Conservation (phyloP, 2,888 invertebrate species). For the Caenorhabditis imperialis region DNA sequence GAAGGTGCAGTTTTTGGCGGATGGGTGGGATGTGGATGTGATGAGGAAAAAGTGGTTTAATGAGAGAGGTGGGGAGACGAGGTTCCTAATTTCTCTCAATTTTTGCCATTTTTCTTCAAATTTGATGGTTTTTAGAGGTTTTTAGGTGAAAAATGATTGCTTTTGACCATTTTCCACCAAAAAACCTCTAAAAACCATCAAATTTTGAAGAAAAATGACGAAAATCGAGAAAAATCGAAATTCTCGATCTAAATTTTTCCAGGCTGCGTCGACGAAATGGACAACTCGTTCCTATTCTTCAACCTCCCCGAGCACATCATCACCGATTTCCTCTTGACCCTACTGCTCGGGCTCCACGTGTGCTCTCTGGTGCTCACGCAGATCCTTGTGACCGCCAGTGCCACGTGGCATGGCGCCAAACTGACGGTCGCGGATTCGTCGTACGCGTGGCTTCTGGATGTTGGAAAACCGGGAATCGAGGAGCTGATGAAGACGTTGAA, state of each 20-base stretch:
- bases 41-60: constrained; percentile 35
- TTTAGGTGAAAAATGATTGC: too few species aligned
- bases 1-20: constrained; percentile 3
- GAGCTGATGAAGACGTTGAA: too few species aligned
- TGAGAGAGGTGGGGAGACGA: constrained; percentile 8
- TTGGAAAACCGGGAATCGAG: constrained; percentile 44
- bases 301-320: constrained; percentile 5
- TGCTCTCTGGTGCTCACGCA: constrained; percentile 18
- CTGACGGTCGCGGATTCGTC: constrained; percentile 9
- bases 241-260: not conserved
- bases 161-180: too few species aligned
- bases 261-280: constrained; percentile 36
- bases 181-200: too few species aligned
- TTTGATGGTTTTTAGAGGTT: too few species aligned
- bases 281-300: constrained; percentile 13
- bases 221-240: too few species aligned
- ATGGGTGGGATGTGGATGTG: constrained; percentile 13
- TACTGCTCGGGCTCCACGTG: constrained; percentile 32
- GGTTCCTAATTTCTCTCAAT: not conserved
- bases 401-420: constrained; percentile 2
- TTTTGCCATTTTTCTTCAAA: not conserved
- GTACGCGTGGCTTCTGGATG: constrained; percentile 34
- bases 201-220: not conserved
- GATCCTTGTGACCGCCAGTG: constrained; percentile 27
- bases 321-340: constrained; percentile 14